Evolutionary conservation across 2,797 vertebrate species (phyloP), one percentile per base, ranked within the genome.

Genomic region (Danio aesculapii): DNA sequence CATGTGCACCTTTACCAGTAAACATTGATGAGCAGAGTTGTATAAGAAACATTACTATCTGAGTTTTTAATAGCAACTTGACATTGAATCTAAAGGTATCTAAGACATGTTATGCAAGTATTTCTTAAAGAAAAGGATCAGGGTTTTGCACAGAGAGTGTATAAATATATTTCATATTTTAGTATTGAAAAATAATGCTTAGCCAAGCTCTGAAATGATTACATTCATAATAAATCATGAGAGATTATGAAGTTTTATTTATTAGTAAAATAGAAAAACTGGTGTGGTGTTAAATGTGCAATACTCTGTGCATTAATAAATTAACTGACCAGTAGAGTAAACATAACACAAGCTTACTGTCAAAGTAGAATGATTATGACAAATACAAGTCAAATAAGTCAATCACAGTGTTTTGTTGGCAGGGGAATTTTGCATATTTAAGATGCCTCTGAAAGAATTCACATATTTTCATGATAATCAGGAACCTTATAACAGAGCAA

Each of bases 341-440:
- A 77, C n/a, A 17, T 9, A 9, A 39, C 19, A 66, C 19, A 67
- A 47, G 55, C 17, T 6, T 59, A 47, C 43, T 47, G 52, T 14
- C 9, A 47, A 6, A n/a, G 9, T 52, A 16, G 17, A 68, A 59
- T 46, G 12, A 30, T 59, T 16, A 30, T 16, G 55, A 59, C 55
- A 10, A 73, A 30, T 30, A 46, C 43, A 59, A 5, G 59, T 30
- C n/a, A n/a, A n/a, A n/a, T n/a, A n/a, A n/a, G n/a, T n/a, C n/a
- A n/a, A n/a, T n/a, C n/a, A 30, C 2, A 46, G 0, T 13, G 13
- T 47, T 67, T 77, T 58, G 4, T 6, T 57, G 12, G 16, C 7
- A 19, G n/a, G 21, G 19, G 43, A n/a, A 70, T 13, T 66, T 77
- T 17, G 16, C 19, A 41, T 59, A 49, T 68, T 78, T 21, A 68